A percentile compares a stretch with the other conserved stretches of the same genome.
These are phyloP conservation scores for Schlechtendalia chinensis DNA, from an alignment of 1,140 invertebrate genomes.

Conservation along the genomic window DNA sequence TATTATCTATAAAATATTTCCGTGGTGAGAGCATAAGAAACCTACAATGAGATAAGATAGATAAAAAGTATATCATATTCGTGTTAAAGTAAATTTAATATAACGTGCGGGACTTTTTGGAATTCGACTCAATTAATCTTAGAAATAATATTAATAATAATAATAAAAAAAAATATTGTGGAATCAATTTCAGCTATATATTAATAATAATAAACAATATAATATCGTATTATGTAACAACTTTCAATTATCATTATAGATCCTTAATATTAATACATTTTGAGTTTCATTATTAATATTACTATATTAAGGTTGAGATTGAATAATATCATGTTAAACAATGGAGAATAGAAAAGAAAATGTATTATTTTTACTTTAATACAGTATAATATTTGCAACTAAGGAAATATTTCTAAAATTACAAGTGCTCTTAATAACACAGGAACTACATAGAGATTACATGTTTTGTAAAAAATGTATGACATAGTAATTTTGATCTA, in stretches of 20 bases:
- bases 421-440: not conserved
- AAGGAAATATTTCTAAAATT: slow-evolving; percentile 3
- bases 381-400: not conserved
- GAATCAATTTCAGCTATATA: no score
- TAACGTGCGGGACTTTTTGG: no score
- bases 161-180: no score
- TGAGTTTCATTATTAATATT: slow-evolving; percentile 1
- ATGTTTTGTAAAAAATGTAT: slow-evolving; percentile 13
- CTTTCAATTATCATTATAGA: not conserved
- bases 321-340: not conserved
- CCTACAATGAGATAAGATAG: no score
- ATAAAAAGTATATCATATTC: no score
- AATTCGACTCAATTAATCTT: no score
- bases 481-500: not conserved
- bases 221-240: not conserved
- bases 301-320: not conserved
- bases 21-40: no score
- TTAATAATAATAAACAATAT: no score
- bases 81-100: no score
- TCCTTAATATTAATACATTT: not conserved
- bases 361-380: not conserved
- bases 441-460: not conserved
- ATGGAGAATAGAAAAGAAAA: not conserved
- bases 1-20: no score
- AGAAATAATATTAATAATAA: no score